Percentiles rank a stretch among this genome's conserved stretches.
phyloP scores from a whole-genome alignment of 2,113 vertebrate genomes.

The Pangasianodon gigas region DNA sequence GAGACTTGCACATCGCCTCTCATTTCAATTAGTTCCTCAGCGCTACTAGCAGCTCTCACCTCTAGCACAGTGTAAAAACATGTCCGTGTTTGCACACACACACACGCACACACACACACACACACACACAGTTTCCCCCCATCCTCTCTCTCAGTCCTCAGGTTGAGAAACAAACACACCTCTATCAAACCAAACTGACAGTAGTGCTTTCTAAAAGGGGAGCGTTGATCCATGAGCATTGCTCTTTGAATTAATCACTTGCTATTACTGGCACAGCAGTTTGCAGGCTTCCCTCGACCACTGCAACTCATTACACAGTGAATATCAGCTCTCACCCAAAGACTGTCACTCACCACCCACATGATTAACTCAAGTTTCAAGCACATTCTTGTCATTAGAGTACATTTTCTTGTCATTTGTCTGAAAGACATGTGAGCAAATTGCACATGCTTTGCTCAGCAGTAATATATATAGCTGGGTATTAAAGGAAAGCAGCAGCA shows the following conservation, averaged over 20 bases:
- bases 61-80: constrained; percentile 54
- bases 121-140: constrained; percentile 1
- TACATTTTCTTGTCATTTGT: constrained; percentile 22
- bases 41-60: constrained; percentile 50
- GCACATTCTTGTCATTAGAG: constrained; percentile 11
- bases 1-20: constrained; percentile 80
- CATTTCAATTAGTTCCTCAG: constrained; percentile 82
- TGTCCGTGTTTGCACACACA: constrained; percentile 16
- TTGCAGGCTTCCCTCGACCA: constrained; percentile 60
- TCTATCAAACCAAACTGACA: constrained; percentile 47
- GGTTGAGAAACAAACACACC: constrained; percentile 44
- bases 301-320: constrained; percentile 65
- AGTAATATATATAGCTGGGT: neutral
- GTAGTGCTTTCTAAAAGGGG: constrained; percentile 58
- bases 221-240: constrained; percentile 66
- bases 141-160: neutral
- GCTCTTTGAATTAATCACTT: constrained; percentile 66
- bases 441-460: neutral
- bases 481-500: neutral
- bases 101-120: constrained; percentile 50
- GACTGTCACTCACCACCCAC: constrained; percentile 28
- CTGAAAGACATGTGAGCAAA: neutral
- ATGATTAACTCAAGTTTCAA: constrained; percentile 29
- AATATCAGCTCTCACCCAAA: constrained; percentile 51
- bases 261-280: constrained; percentile 64